Base-by-base conservation (phyloP, 2,113 vertebrate genomes). In the Saguinus midas region DNA sequence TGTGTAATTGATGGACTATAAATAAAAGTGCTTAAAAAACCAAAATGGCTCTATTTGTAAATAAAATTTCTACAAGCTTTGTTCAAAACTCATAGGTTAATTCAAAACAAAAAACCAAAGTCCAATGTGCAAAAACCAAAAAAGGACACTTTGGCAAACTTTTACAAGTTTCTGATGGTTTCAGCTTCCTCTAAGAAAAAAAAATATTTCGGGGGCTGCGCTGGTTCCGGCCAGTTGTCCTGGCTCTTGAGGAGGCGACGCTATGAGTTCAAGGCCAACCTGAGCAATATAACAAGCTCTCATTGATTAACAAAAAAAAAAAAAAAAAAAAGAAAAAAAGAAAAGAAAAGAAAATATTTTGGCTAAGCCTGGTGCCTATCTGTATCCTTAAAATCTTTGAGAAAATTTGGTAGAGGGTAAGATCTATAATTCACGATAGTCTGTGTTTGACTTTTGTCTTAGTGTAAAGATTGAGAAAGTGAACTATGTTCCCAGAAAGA, bases 61-160 rank as follows among this genome's bases (percentile, higher is more conserved):
- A 40, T 52, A 80, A 58, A 35, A 79, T 90, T 75, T 87, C 50
- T 45, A 86, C 1, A 37, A 1, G 72, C 18, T 55, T 40, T 81
- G 14, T 91, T 91, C 50, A 95, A 95, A 92, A 43, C 87, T 68
- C 68, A 35, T 23, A 27, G 50, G 29, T 43, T 92, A 82, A 90
- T 82, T 32, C 50, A 72, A 84, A 94, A 79, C 13, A 9, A 11
- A 85, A 85, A 81, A 92, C 58, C 18, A 35, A 95, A 92, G 61
- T 32, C 40, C 85, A 92, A 66, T 1, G 3, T 57, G 18, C 61
- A 64, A 64, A 40, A 40, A 40, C 37, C 37, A 40, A 88, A 89
- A 20, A 43, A 23, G 52, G 21, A 50, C 13, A 73, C 23, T 86
- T 68, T 45, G 37, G 12, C 27, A 78, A 93, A 43, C 23, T 48